Base-by-base conservation (phyloP, 1,140 invertebrate genomes). In the Ips nitidus region DNA sequence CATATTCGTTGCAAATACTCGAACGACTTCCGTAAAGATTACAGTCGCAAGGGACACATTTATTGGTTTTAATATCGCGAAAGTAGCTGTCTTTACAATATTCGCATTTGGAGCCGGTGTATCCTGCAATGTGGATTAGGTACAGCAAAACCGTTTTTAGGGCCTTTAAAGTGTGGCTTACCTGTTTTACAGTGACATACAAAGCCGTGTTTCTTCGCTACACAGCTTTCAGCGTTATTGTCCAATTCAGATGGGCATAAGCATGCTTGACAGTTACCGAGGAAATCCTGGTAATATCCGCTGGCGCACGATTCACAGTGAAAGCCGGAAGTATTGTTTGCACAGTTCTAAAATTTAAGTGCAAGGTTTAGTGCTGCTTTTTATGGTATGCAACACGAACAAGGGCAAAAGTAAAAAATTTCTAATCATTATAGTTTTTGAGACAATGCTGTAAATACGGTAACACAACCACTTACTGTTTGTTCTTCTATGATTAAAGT, bases 271-370 rank as follows among this genome's bases (percentile, higher is more conserved):
- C 97, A 99, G 52, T 90, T 85, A 4, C 81, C 83, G 1, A 75
- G 76, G 45, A 85, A 83, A 75, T 93, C 84, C 2, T 93, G 94
- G 80, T 92, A 95, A 82, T 87, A 93, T 6, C 96, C 95, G 66
- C 90, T 88, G 0, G 89, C 89, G 79, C 94, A 96, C 3, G 82
- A 75, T 22, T 94, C 89, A 79, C 94, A 96, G 59, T 88, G 81
- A 2, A 83, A 74, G 0, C 94, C 95, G 1, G 88, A 85, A 0
- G 94, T 96, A 76, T 95, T 91, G 7, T 90, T 84, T 2, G 84
- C 79, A 77, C 96, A 98, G 77, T 95, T 88, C 93, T 97, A 77
- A 45, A 80, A 52, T 53, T 41, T 52, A 52, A 3, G 42, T 7
- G 5, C 5, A 22, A 22, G 22, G 22, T 22, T 22, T 22, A 22